A percentile compares a stretch with the other conserved stretches of the same genome.
These are phyloP conservation scores for Lanius collurio DNA, from an alignment of 2,113 vertebrate species.

Conservation along the genomic window DNA sequence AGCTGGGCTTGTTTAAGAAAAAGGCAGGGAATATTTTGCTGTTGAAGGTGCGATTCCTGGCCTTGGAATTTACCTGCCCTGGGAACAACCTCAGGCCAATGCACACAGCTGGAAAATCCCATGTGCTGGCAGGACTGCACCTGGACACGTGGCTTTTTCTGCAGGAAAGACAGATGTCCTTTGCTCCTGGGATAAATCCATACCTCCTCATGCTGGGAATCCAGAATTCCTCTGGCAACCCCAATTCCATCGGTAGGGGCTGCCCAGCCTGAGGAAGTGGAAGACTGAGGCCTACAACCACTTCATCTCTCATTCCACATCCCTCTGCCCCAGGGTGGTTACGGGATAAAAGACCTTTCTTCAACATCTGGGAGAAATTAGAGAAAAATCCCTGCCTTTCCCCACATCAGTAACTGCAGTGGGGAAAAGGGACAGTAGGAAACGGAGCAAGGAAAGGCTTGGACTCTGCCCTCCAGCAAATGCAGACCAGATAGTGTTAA, in stretches of 20 bases:
- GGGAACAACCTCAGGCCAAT: background rate
- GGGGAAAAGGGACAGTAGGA: background rate
- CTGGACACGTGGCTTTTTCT: background rate
- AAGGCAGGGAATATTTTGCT: background rate
- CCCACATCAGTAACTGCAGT: background rate
- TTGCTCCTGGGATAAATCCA: background rate
- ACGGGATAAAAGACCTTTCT: conserved; percentile 4
- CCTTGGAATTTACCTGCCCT: background rate
- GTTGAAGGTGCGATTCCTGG: background rate
- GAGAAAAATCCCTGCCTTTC: background rate
- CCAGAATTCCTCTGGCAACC: background rate
- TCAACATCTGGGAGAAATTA: conserved; percentile 21
- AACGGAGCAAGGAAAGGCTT: background rate
- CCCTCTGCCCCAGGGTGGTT: background rate
- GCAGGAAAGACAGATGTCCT: background rate
- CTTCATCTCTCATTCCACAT: background rate
- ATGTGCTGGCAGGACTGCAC: background rate
- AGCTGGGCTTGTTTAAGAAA: background rate
- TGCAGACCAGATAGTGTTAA: background rate
- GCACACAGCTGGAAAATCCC: background rate
- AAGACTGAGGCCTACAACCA: background rate
- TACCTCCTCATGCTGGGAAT: background rate
- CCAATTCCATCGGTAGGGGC: background rate
- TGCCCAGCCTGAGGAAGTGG: background rate
- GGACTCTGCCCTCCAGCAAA: background rate